Conservation (phyloP, 1,140 invertebrate species). For the Sitophilus oryzae region DNA sequence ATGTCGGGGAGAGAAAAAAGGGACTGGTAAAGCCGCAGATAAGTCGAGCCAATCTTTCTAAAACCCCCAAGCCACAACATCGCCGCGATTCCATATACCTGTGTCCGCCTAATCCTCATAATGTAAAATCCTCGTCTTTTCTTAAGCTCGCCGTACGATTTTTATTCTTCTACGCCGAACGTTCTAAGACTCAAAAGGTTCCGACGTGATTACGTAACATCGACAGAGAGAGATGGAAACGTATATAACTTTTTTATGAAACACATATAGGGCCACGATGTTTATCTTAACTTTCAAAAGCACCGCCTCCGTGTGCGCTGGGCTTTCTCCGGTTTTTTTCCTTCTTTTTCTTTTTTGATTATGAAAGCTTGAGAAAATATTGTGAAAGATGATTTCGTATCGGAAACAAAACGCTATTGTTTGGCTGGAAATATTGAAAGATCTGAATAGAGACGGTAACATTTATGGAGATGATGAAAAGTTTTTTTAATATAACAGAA, state of each 20-base stretch:
- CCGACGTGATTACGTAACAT: conserved; percentile 36
- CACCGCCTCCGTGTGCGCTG: not conserved
- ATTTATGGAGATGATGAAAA: not conserved
- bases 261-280: conserved; percentile 5
- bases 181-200: conserved; percentile 31
- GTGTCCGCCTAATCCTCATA: conserved; percentile 39
- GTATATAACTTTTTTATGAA: conserved; percentile 31
- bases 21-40: conserved; percentile 33
- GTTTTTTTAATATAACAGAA: no score
- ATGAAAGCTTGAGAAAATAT: not conserved
- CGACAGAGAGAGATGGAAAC: conserved; percentile 20
- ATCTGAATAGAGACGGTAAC: not conserved
- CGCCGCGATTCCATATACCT: conserved; percentile 33
- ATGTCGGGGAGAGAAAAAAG: conserved; percentile 25
- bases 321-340: not conserved
- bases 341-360: no score
- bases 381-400: not conserved
- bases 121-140: conserved; percentile 40
- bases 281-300: conserved; percentile 15
- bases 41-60: conserved; percentile 38
- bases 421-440: not conserved
- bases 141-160: conserved; percentile 33
- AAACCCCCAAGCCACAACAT: conserved; percentile 36
- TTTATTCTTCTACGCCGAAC: conserved; percentile 36
- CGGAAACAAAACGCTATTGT: not conserved